Evolutionary conservation across 2,888 invertebrate genomes (phyloP).

Genomic region (Zaprionus bogoriensis): DNA sequence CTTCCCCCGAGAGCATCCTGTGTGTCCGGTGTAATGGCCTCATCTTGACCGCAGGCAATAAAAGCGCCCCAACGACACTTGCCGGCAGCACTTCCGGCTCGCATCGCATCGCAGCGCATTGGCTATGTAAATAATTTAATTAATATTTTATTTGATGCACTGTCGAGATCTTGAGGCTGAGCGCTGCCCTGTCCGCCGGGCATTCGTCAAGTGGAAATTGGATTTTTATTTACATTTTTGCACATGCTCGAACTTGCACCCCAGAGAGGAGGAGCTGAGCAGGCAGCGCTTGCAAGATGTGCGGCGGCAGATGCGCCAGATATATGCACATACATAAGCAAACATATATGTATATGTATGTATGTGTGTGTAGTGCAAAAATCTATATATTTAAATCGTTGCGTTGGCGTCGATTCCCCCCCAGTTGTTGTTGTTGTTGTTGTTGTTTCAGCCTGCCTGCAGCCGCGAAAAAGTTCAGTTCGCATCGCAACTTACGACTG

Average conservation of each 20-base stretch:
- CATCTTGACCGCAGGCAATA: conserved; percentile 59
- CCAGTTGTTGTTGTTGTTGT: too few species aligned
- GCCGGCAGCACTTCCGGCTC: conserved; percentile 53
- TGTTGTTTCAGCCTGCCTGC: too few species aligned
- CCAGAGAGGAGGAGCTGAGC: too few species aligned
- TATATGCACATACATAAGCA: not conserved
- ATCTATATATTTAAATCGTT: conserved; percentile 18
- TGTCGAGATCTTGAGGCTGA: conserved; percentile 16
- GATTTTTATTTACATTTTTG: conserved; percentile 50
- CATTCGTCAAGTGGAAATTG: conserved; percentile 45
- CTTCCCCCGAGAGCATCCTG: not conserved
- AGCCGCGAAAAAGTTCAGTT: conserved; percentile 42
- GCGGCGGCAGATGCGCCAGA: not conserved
- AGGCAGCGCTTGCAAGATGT: not conserved
- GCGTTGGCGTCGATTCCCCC: conserved; percentile 37
- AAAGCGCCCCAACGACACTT: conserved; percentile 50
- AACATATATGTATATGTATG: not conserved
- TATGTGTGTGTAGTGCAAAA: conserved; percentile 7
- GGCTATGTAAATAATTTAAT: conserved; percentile 70
- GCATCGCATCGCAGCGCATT: not conserved
- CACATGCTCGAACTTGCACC: conserved; percentile 38
- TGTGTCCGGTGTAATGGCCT: conserved; percentile 23
- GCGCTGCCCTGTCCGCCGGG: not conserved
- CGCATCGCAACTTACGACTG: conserved; percentile 69
- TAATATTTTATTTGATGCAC: conserved; percentile 60